A percentile compares a stretch with the other conserved stretches of the same genome.
These are phyloP conservation scores for Osmerus mordax DNA, from an alignment of 2,113 vertebrate genomes.

Conservation along the genomic window DNA sequence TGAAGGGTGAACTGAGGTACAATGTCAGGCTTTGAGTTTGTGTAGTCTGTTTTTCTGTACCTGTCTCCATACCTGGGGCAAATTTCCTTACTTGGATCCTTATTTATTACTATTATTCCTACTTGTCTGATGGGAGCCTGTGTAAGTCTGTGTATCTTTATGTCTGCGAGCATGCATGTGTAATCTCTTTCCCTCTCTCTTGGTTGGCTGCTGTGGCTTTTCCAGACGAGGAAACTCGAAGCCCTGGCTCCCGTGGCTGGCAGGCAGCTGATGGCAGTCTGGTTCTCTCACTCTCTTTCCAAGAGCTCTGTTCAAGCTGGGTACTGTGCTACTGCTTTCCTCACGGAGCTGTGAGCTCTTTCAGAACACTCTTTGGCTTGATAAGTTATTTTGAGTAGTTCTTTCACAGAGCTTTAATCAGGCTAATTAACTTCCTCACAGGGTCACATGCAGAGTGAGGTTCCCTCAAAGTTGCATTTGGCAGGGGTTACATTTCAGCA, in stretches of 20 bases:
- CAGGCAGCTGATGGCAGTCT: slow-evolving; percentile 53
- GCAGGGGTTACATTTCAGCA: too few relatives aligned
- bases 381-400: background rate
- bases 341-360: slow-evolving; percentile 42
- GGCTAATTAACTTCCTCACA: background rate
- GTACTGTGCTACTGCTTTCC: slow-evolving; percentile 18
- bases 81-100: background rate
- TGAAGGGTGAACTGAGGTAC: slow-evolving; percentile 19
- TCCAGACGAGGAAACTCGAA: slow-evolving; percentile 62
- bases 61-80: background rate
- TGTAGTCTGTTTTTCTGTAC: slow-evolving; percentile 8
- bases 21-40: slow-evolving; percentile 12
- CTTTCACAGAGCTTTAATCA: background rate
- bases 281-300: slow-evolving; percentile 25
- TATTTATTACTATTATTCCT: background rate
- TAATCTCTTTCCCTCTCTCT: slow-evolving; percentile 22
- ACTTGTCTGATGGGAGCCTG: too few relatives aligned
- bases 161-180: slow-evolving; percentile 3
- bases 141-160: background rate
- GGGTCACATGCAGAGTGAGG: slow-evolving; percentile 15
- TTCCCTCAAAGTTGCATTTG: slow-evolving; percentile 51
- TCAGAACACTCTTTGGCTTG: slow-evolving; percentile 50
- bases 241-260: slow-evolving; percentile 48
- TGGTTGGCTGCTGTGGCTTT: slow-evolving; percentile 52
- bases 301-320: slow-evolving; percentile 42